phyloP scores from a whole-genome alignment of 2,888 invertebrate species.

The Coleophora flavipennella region DNA sequence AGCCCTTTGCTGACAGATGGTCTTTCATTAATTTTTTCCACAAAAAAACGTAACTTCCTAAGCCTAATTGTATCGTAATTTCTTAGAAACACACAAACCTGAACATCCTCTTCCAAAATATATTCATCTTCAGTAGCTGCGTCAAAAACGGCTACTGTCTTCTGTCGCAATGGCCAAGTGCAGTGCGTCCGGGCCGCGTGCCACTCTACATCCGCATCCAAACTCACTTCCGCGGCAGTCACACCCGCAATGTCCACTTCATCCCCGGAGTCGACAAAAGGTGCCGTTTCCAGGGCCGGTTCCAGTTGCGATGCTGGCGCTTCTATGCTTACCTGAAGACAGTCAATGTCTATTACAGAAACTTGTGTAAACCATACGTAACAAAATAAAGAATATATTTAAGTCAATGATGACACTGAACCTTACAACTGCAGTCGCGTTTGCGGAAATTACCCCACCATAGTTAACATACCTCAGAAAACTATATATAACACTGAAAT shows the following conservation, averaged over 20 bases:
- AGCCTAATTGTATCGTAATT: too few relatives aligned
- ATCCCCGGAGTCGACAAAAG: background rate
- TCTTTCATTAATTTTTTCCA: too few relatives aligned
- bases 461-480: too few relatives aligned
- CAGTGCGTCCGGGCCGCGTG: slow-evolving; percentile 60
- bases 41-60: too few relatives aligned
- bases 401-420: too few relatives aligned
- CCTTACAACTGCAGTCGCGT: too few relatives aligned
- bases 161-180: slow-evolving; percentile 52
- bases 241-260: background rate
- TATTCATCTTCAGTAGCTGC: slow-evolving; percentile 15
- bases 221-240: slow-evolving; percentile 2
- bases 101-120: slow-evolving; percentile 37
- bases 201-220: slow-evolving; percentile 15
- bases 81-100: too few relatives aligned
- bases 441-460: too few relatives aligned
- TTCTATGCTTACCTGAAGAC: slow-evolving; percentile 7
- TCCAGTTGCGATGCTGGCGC: background rate
- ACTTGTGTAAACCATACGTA: background rate
- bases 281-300: background rate
- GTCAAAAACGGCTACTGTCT: background rate
- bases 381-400: background rate
- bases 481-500: too few relatives aligned
- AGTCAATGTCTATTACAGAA: slow-evolving; percentile 3
- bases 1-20: too few relatives aligned